Evolutionary conservation across 37 sponge, comb jelly and placozoan genomes (phyloP), one percentile per base, ranked within the genome.

Genomic region (Ianthella basta): DNA sequence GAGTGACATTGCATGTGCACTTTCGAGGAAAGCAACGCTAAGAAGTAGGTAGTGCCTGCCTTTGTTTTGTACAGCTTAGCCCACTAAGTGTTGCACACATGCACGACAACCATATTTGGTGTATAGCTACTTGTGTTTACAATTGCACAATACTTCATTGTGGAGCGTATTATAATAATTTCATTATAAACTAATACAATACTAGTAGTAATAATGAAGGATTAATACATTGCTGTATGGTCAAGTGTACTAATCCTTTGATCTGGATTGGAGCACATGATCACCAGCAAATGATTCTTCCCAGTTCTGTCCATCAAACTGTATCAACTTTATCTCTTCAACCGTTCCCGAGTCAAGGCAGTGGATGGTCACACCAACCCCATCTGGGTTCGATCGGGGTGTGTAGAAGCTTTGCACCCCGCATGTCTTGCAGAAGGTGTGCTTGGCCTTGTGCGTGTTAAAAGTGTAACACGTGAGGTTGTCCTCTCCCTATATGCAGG

Each of bases 361-460:
- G 69, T 94, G 92, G 0, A 77, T 63, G 25, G 89, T 82, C 0
- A 97, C 82, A 4, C 95, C 97, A 16, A 54, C 69, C 15, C 97
- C 97, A 83, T 97, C 97, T 39, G 97, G 92, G 44, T 97, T 97
- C 23, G 97, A 97, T 0, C 97, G 87, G 30, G 97, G 97, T 27
- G 91, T 92, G 89, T 97, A 97, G 90, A 97, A 97, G 60, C 97
- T 94, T 81, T 97, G 97, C 19, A 97, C 97, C 16, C 97, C 97
- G 80, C 97, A 97, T 15, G 77, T 55, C 60, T 74, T 86, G 73
- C 97, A 97, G 86, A 97, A 97, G 29, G 89, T 92, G 89, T 97
- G 97, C 85, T 97, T 92, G 20, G 97, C 97, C 70, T 84, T 84
- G 59, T 94, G 94, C 32, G 93, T 97, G 83, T 97, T 92, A 87